phyloP scores from a whole-genome alignment of 2,113 vertebrate genomes.

The Ailuropoda melanoleuca region DNA sequence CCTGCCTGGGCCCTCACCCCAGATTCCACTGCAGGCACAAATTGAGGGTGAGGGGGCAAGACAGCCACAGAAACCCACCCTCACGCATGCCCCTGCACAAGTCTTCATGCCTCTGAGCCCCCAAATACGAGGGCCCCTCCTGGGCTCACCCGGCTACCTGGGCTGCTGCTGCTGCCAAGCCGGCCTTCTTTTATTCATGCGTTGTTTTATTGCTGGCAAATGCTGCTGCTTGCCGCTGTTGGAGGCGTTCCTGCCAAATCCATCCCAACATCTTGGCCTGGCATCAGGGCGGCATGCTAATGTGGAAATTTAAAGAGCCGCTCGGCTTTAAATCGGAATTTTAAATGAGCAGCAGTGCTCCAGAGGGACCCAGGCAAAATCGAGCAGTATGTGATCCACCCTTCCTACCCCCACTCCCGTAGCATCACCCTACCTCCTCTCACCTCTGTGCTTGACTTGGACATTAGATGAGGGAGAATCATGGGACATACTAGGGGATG shows the following conservation, averaged over 20 bases:
- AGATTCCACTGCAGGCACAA: conserved; percentile 73
- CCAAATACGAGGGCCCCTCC: conserved; percentile 24
- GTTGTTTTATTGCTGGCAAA: conserved; percentile 85
- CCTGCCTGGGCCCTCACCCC: conserved; percentile 50
- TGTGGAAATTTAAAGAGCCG: conserved; percentile 84
- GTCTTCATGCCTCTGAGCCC: not conserved
- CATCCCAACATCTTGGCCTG: conserved; percentile 84
- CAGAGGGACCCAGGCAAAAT: conserved; percentile 78
- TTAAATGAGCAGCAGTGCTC: conserved; percentile 82
- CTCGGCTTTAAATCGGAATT: conserved; percentile 82
- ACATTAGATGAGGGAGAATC: not conserved
- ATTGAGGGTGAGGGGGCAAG: not conserved
- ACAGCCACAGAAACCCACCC: not conserved
- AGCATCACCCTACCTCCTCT: conserved; percentile 28
- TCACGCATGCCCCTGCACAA: not conserved
- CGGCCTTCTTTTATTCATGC: conserved; percentile 83
- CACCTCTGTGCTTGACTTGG: conserved; percentile 32
- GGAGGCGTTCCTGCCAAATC: conserved; percentile 82
- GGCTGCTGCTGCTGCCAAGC: conserved; percentile 68
- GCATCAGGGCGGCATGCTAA: conserved; percentile 84
- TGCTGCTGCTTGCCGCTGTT: conserved; percentile 81
- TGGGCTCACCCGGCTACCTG: conserved; percentile 73
- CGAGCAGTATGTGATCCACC: conserved; percentile 74
- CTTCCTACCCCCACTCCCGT: not conserved
- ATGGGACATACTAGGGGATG: not conserved